These are phyloP conservation scores for Cotesia typhae DNA, from an alignment of 1,140 invertebrate species.

Conservation along the genomic window DNA sequence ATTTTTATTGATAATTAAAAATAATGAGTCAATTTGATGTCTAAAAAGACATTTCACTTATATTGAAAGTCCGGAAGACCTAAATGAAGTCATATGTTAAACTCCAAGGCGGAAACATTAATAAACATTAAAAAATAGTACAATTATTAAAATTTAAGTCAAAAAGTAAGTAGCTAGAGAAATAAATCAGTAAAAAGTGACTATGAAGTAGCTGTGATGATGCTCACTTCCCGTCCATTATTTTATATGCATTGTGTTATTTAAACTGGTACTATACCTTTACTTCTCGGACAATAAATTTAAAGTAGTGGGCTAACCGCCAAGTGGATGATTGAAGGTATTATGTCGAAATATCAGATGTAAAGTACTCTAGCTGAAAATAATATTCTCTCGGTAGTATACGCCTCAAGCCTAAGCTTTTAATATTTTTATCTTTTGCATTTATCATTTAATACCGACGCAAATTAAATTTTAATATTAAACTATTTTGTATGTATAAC, in stretches of 20 bases:
- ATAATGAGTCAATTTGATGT: too few relatives aligned
- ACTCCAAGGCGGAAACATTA: too few relatives aligned
- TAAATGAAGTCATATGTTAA: too few relatives aligned
- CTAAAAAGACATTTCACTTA: too few relatives aligned
- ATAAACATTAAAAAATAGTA: too few relatives aligned
- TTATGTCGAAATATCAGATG: slow-evolving; percentile 12
- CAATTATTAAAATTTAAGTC: too few relatives aligned
- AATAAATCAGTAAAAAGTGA: neutral
- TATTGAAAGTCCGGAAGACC: too few relatives aligned
- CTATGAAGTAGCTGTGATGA: too few relatives aligned
- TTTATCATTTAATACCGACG: too few relatives aligned
- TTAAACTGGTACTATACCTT: neutral
- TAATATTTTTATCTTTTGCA: neutral
- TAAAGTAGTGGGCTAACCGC: neutral
- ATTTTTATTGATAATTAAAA: too few relatives aligned
- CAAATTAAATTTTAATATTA: too few relatives aligned
- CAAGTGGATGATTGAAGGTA: slow-evolving; percentile 24
- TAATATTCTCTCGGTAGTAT: neutral
- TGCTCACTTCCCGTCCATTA: neutral
- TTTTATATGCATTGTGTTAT: neutral
- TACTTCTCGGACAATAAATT: neutral
- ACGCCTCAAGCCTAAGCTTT: neutral
- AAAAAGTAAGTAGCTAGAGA: neutral
- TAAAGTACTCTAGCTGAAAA: neutral
- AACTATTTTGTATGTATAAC: too few relatives aligned